Conservation (phyloP, 2,797 vertebrate species). For the Nyctalus aviator region DNA sequence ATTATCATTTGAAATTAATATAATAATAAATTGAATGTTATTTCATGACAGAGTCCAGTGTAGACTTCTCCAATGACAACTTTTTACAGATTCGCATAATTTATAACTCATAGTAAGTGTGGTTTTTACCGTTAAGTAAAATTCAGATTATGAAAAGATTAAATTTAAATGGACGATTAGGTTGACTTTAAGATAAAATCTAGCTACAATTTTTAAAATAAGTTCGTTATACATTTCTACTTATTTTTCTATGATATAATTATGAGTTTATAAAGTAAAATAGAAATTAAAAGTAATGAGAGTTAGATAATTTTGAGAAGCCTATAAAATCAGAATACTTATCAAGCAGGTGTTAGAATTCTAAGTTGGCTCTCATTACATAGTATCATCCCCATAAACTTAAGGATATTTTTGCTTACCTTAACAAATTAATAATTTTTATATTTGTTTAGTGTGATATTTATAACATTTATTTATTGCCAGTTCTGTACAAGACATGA, state of each 20-base stretch:
- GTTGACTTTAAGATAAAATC: conserved; percentile 51
- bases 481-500: conserved; percentile 28
- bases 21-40: conserved; percentile 20
- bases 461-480: background rate
- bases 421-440: conserved; percentile 48
- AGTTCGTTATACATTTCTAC: background rate
- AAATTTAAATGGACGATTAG: conserved; percentile 58
- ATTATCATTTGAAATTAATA: conserved; percentile 69
- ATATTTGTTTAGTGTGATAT: background rate
- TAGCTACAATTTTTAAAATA: conserved; percentile 33
- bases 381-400: background rate
- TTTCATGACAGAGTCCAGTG: conserved; percentile 21
- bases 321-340: conserved; percentile 41
- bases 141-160: conserved; percentile 57
- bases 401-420: background rate
- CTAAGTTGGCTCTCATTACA: background rate
- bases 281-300: conserved; percentile 19
- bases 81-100: conserved; percentile 63
- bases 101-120: conserved; percentile 57
- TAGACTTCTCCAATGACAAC: conserved; percentile 32
- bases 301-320: conserved; percentile 48
- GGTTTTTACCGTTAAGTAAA: conserved; percentile 69
- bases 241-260: conserved; percentile 37
- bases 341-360: background rate
- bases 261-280: conserved; percentile 53